Evolutionary conservation across 2,113 vertebrate genomes (phyloP), one percentile per base, ranked within the genome.

Genomic region (Antechinus stuartii): DNA sequence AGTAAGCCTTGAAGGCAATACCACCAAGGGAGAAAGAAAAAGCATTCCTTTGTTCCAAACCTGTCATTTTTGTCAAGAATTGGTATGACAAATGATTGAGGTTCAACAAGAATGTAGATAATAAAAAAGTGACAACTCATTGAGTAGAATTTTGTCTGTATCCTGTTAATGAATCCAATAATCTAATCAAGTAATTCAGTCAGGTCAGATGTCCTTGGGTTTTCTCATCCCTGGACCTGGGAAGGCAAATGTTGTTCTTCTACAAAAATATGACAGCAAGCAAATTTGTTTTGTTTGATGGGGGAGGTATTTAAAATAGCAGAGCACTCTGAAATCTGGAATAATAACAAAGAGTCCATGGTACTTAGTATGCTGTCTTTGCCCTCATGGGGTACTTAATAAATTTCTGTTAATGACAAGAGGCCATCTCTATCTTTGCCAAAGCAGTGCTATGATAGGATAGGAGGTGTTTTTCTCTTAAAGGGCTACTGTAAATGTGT

Each of bases 1-100:
- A 90, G 94, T 95, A 90, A 92, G 92, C 95, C 96, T 97, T 92
- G 92, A 93, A 97, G 93, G 84, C 94, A 94, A 89, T 35, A 47
- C 46, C 30, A 68, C 92, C 3, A 57, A 23, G 19, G 68, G 68
- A 93, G 94, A 91, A 25, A 35, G 3, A 68, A 54, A 68, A 94
- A 26, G 14, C 57, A n/a, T 50, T 42, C 57, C 89, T 93, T 90
- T 42, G 91, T 89, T 55, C 76, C 30, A 94, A 93, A 76, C 90
- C 94, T n/a, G 22, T 53, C 76, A 42, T 46, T 54, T 93, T 95
- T 90, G 47, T 92, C 53, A 94, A 92, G 57, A 90, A 56, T 42
- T 46, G 14, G 22, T 3, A 46, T 93, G 96, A 95, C 89, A 91
- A 94, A 95, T 93, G 91, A 95, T 91, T 56, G 53, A 56, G 0